Percentiles rank a stretch among this genome's conserved stretches.
These are phyloP conservation scores for Rosalia funebris DNA, from an alignment of 2,888 invertebrate species.

Conservation along the genomic window DNA sequence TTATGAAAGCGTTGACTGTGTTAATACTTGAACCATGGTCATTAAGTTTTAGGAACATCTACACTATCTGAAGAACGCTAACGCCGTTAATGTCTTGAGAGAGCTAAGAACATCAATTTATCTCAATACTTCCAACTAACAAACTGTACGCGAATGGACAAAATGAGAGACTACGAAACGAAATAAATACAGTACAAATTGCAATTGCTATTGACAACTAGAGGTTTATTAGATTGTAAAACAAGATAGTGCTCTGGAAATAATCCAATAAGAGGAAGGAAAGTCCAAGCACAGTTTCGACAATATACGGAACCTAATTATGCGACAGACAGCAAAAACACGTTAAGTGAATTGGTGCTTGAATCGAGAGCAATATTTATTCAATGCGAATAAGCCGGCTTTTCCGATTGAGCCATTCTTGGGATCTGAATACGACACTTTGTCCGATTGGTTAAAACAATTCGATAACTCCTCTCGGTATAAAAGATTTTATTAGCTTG, in stretches of 20 bases:
- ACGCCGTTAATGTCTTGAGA: too few relatives aligned
- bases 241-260: conserved; percentile 4
- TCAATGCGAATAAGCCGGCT: not conserved
- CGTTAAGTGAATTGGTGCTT: not conserved
- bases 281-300: conserved; percentile 3
- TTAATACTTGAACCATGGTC: too few relatives aligned
- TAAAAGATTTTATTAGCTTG: too few relatives aligned
- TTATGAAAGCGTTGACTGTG: too few relatives aligned
- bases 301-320: conserved; percentile 13
- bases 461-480: too few relatives aligned
- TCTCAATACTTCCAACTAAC: too few relatives aligned
- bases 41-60: too few relatives aligned
- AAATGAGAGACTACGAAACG: not conserved
- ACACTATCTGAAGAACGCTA: too few relatives aligned
- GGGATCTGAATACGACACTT: not conserved
- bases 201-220: conserved; percentile 12
- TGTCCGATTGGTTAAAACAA: not conserved
- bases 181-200: not conserved
- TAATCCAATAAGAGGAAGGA: conserved; percentile 21
- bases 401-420: not conserved
- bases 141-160: not conserved
- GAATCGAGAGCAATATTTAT: conserved; percentile 8
- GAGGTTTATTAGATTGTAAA: conserved; percentile 22
- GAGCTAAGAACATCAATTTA: too few relatives aligned
- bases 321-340: not conserved